Base-by-base conservation (phyloP, 2,888 invertebrate genomes). In the Ganaspis brasiliensis region DNA sequence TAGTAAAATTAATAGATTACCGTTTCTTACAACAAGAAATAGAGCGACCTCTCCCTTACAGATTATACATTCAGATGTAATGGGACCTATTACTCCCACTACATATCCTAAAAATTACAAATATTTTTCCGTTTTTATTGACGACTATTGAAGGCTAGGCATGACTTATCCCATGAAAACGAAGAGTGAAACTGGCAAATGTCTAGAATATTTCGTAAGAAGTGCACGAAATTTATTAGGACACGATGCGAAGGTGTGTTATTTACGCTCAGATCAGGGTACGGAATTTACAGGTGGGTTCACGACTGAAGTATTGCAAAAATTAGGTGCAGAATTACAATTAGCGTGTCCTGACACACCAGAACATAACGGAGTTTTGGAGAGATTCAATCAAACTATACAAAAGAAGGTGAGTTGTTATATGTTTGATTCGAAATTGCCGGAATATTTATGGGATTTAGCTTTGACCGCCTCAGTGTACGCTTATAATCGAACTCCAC, bases 101-200 rank as follows among this genome's bases (percentile, higher is more conserved):
- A 77, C 81, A 14, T 76, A 72, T 73, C 82, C 82, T 6, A 77
- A 76, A 57, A 75, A 55, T 9, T 75, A 75, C 26, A 80, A 49
- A 75, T 83, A 72, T 61, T 81, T 84, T 16, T 10, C 61, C 1
- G 76, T 76, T 24, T 76, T 81, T 79, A 31, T 80, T n/a, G 80
- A 84, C 71, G 83, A 84, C 74, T 83, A 74, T 72, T 84, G 82
- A 2, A 76, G 82, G 21, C 75, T 78, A 52, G 81, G 82, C 1
- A 82, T 74, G 78, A 74, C 79, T 14, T 82, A 84, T 73, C 24
- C 78, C 0, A 76, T 86, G 52, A 80, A 78, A 70, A 6, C 37
- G n/a, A 83, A 83, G 55, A 76, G 72, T 55, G 81, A 80, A 49
- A 76, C 79, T 0, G 76, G 74, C 2, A 1, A 67, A 14, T 79